Conservation (phyloP, 2,113 vertebrate genomes). For the Embiotoca jacksoni region DNA sequence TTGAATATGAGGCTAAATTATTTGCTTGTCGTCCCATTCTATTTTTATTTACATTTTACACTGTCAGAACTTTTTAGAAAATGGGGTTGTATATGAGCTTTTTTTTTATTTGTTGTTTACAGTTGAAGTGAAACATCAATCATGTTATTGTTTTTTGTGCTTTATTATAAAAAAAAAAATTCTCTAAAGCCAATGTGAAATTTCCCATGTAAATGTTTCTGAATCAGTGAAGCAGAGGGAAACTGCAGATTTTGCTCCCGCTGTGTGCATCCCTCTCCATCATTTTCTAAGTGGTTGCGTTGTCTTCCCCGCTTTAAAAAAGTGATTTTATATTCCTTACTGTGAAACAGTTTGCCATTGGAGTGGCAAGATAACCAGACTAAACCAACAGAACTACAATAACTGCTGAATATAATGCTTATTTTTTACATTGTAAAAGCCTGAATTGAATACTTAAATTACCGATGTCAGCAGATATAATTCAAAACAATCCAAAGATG, state of each 20-base stretch:
- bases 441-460: not conserved
- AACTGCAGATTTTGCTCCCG: not conserved
- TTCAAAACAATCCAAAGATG: not conserved
- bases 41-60: too few relatives aligned
- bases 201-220: slow-evolving; percentile 18
- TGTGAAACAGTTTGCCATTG: slow-evolving; percentile 6
- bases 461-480: not conserved
- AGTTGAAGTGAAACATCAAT: not conserved
- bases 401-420: not conserved
- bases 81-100: slow-evolving; percentile 34
- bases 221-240: slow-evolving; percentile 10
- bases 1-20: too few relatives aligned
- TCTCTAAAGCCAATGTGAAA: slow-evolving; percentile 14
- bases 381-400: not conserved
- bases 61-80: too few relatives aligned
- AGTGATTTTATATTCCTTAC: slow-evolving; percentile 5
- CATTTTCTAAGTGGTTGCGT: not conserved
- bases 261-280: not conserved
- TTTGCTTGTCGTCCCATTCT: too few relatives aligned
- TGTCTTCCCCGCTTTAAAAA: not conserved
- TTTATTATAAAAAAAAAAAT: slow-evolving; percentile 16
- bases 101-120: slow-evolving; percentile 29
- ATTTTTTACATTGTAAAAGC: too few relatives aligned
- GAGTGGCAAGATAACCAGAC: not conserved
- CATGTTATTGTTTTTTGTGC: slow-evolving; percentile 9